Base-by-base conservation (phyloP, 2,888 invertebrate genomes). In the Mesorhabditis sp. region DNA sequence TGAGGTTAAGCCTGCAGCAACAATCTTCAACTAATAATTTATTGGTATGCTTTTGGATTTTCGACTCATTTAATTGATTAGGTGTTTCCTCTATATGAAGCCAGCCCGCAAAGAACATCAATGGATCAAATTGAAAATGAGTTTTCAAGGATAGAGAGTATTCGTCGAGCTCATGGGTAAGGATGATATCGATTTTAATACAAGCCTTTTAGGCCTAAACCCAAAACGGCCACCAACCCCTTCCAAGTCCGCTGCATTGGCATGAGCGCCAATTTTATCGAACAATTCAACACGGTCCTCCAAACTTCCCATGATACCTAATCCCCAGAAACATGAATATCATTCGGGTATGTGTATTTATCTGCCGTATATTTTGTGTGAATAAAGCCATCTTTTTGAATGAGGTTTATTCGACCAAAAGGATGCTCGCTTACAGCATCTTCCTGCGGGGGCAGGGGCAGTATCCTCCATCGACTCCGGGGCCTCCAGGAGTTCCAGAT, bases 1-100 rank as follows among this genome's bases (percentile, higher is more conserved):
- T 83, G n/a, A 75, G 83, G 10, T 68, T 83, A 28, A 80, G 80
- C 2, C 71, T 83, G 67, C 80, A 82, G 69, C 77, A 80, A 2
- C 76, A 76, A 66, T 74, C 77, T 28, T 71, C 76, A 62, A 77
- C 77, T 61, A 70, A 76, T 43, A 43, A 4, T 5, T n/a, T 5
- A 66, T 66, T 67, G 43, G 43, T 28, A 13, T 67, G 64, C 41
- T 13, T 28, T 43, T 15, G 4, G 4, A 45, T 67, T 43, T 70
- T 58, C 10, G 4, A 13, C 58, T 10, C 10, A 13, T 10, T 58
- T 13, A n/a, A 50, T 70, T 13, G 58, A 10, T 50, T 43, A 73
- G 73, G 78, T 78, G 3, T 78, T 78, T 66, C 78, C 78, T 0
- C 76, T 75, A 68, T 69, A 75, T 42, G 78, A 78, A 61, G 70